Base-by-base conservation (phyloP, 2,888 invertebrate genomes). In the Rhagium mordax region DNA sequence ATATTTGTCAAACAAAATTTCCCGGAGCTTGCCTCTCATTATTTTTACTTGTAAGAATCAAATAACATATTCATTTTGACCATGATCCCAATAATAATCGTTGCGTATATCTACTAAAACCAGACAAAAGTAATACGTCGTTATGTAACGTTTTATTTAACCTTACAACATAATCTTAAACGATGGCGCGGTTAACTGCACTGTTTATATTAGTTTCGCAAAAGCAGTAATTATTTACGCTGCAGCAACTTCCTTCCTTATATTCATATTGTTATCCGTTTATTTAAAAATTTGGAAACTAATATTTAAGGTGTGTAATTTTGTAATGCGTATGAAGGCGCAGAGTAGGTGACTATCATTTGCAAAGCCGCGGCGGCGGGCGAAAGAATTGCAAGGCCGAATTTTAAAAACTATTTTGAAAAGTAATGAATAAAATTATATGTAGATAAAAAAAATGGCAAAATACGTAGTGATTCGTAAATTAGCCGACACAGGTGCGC, bases 71-170 rank as follows among this genome's bases (percentile, higher is more conserved):
- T 47, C 15, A 15, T n/a, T 47, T 47, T 48, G 61, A 18, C 61
- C 61, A 15, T 61, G 61, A 61, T 61, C 61, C 47, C 47, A 60
- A 60, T 60, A 41, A 41, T 18, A 24, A 60, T 61, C 24, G 24
- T 47, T 47, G 59, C 59, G 18, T 59, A 27, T 59, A n/a, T n/a
- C n/a, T n/a, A 20, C 21, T n/a, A 21, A 20, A 61, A 48, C 47
- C 47, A 48, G 20, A 47, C 47, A 61, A 61, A 48, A 48, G 47
- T 61, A 47, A 18, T 20, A 13, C n/a, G 41, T 29, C 0, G 41
- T 61, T 61, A 61, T 47, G 61, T 61, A 61, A 61, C 15, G 15
- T 41, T n/a, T 47, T 47, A n/a, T n/a, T 47, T 47, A n/a, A 21
- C 41, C 21, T 33, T 41, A 21, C 21, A 47, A 47, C 47, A 21